phyloP scores from a whole-genome alignment of 2,888 invertebrate genomes.

The Diogma glabrata region DNA sequence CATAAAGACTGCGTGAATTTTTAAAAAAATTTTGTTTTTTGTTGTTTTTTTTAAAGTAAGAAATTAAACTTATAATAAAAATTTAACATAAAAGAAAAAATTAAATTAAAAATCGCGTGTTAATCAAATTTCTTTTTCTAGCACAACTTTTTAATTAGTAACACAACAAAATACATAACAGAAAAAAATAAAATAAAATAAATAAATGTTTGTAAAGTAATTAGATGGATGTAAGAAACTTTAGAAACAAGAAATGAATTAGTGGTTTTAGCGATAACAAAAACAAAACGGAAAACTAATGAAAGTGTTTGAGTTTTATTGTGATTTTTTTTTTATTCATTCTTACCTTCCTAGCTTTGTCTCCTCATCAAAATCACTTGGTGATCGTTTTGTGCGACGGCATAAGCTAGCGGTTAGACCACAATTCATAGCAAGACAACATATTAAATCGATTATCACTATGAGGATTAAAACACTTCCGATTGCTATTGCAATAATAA shows the following conservation, averaged over 20 bases:
- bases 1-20: constrained; percentile 65
- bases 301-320: too few relatives aligned
- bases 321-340: too few relatives aligned
- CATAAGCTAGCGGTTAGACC: constrained; percentile 60
- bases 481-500: constrained; percentile 77
- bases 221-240: too few relatives aligned
- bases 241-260: too few relatives aligned
- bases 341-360: constrained; percentile 74
- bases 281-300: constrained; percentile 7
- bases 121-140: too few relatives aligned
- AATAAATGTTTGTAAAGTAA: too few relatives aligned
- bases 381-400: constrained; percentile 37
- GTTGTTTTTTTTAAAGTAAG: constrained; percentile 9
- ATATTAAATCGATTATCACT: constrained; percentile 73
- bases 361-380: constrained; percentile 57
- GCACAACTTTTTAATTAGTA: too few relatives aligned
- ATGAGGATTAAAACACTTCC: constrained; percentile 69
- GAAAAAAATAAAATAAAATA: background rate
- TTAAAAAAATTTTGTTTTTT: constrained; percentile 5
- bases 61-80: too few relatives aligned
- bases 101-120: too few relatives aligned
- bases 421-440: constrained; percentile 53
- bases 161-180: background rate
- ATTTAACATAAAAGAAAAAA: too few relatives aligned
- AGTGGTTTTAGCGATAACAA: too few relatives aligned